These are phyloP conservation scores for Acrobeloides nanus DNA, from an alignment of 2,888 invertebrate genomes.

Conservation along the genomic window DNA sequence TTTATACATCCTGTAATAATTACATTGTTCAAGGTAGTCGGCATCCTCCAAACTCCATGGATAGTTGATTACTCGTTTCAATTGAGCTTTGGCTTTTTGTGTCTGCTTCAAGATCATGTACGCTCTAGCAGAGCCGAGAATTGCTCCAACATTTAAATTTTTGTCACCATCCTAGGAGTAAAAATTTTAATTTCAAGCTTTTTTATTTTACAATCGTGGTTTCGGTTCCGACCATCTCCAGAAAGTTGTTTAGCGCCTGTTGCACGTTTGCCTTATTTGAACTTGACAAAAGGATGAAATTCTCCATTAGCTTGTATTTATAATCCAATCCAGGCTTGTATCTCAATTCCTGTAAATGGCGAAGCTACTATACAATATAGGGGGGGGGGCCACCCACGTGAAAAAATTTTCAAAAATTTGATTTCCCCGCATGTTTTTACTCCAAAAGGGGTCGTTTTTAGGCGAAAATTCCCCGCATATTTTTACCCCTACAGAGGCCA, in stretches of 20 bases:
- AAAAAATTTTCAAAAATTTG: no score
- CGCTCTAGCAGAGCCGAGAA: conserved; percentile 75
- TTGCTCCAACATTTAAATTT: conserved; percentile 67
- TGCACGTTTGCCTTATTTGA: conserved; percentile 78
- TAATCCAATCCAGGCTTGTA: conserved; percentile 35
- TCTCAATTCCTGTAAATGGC: conserved; percentile 34
- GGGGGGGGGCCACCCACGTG: no score
- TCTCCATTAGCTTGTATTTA: conserved; percentile 61
- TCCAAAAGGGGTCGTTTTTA: no score
- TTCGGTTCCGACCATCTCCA: conserved; percentile 68
- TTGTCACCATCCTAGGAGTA: background rate
- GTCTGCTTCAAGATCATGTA: conserved; percentile 81
- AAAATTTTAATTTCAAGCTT: background rate
- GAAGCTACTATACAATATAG: background rate
- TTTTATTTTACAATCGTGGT: conserved; percentile 2
- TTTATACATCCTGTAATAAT: conserved; percentile 3
- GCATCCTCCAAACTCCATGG: conserved; percentile 90
- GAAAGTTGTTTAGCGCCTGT: conserved; percentile 72
- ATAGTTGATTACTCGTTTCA: conserved; percentile 77
- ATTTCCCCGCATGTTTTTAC: no score
- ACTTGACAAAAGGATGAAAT: conserved; percentile 74
- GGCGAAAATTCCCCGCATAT: no score
- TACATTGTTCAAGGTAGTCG: conserved; percentile 81
- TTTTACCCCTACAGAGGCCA: no score
- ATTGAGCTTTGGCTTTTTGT: conserved; percentile 80